These are phyloP conservation scores for Muscicapa adusta DNA, from an alignment of 2,113 vertebrate genomes.

Conservation along the genomic window DNA sequence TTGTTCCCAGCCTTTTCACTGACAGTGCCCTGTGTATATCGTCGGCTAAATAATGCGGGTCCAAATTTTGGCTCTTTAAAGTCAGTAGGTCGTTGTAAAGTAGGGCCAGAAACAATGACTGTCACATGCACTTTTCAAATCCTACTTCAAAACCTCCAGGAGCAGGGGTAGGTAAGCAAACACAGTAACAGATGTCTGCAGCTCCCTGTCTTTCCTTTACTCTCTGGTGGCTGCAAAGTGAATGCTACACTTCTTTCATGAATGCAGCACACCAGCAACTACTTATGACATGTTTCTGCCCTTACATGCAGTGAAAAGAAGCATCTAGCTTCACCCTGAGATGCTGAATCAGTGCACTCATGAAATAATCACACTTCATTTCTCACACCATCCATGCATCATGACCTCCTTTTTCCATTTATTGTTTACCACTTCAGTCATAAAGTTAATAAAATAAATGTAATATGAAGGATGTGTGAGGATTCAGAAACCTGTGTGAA, in stretches of 20 bases:
- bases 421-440: background rate
- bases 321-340: background rate
- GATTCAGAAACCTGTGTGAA: background rate
- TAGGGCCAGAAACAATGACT: background rate
- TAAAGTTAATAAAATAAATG: background rate
- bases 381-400: background rate
- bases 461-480: background rate
- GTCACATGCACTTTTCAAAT: background rate
- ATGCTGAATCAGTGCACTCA: background rate
- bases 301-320: background rate
- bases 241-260: background rate
- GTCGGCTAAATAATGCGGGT: background rate
- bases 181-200: background rate
- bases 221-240: background rate
- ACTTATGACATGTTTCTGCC: background rate
- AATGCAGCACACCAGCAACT: background rate
- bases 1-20: conserved; percentile 18
- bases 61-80: background rate
- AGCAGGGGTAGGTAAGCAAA: conserved; percentile 3
- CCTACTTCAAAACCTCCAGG: background rate
- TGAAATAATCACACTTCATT: background rate
- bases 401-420: background rate
- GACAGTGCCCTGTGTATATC: background rate
- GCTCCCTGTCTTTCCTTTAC: background rate
- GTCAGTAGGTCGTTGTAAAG: background rate